phyloP scores from a whole-genome alignment of 2,113 vertebrate genomes.

The Excalfactoria chinensis region DNA sequence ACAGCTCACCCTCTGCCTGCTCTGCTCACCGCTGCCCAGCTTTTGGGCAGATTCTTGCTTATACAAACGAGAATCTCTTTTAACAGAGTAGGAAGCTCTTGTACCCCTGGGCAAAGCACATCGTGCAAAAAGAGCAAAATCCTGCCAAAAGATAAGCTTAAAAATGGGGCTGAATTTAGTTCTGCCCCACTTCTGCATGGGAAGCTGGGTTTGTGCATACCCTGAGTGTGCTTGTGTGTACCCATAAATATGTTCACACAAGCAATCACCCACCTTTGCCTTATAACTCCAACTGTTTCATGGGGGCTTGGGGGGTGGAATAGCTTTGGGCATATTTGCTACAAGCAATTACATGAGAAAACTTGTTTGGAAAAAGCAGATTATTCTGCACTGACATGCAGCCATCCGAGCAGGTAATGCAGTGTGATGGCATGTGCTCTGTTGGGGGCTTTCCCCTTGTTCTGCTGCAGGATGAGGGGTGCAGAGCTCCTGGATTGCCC shows the following conservation, averaged over 20 bases:
- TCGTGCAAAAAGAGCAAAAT: not conserved
- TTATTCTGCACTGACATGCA: not conserved
- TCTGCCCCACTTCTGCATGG: not conserved
- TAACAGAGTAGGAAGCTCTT: not conserved
- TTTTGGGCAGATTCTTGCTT: not conserved
- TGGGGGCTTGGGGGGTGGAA: not conserved
- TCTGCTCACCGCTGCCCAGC: not conserved
- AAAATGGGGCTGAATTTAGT: not conserved
- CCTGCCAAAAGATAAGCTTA: not conserved
- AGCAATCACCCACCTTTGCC: not conserved
- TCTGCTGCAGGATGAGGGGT: not conserved
- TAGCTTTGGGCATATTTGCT: conserved; percentile 22
- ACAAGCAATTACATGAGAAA: not conserved
- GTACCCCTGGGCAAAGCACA: not conserved
- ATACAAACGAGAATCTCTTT: not conserved
- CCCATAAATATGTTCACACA: not conserved
- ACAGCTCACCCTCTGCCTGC: not conserved
- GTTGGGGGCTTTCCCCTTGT: not conserved
- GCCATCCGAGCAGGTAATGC: accelerated
- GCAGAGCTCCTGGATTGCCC: not conserved
- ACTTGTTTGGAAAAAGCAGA: conserved; percentile 19
- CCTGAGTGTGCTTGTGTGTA: not conserved
- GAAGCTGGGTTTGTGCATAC: not conserved
- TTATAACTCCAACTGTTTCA: not conserved
- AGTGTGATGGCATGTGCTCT: not conserved